Evolutionary conservation across 2,797 vertebrate genomes (phyloP).

Genomic region (Schizothorax lantsangensis): DNA sequence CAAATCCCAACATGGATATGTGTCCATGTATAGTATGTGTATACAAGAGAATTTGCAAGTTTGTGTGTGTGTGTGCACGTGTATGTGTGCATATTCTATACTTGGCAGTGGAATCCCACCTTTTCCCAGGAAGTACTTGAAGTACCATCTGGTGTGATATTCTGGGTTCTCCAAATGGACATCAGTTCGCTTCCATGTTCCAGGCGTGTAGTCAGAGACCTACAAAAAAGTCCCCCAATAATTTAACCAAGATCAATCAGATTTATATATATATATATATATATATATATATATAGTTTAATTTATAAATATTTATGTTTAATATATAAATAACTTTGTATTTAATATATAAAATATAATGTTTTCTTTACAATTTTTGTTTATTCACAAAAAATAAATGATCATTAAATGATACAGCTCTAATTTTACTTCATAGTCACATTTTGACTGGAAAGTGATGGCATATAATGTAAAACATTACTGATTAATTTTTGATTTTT

Average conservation of each 20-base stretch:
- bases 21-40: not conserved
- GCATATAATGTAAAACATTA: not conserved
- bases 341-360: not conserved
- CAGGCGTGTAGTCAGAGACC: constrained; percentile 85
- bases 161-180: constrained; percentile 99
- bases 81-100: not conserved
- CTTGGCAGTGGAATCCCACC: constrained; percentile 76
- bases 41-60: constrained; percentile 1
- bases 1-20: not conserved
- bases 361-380: not conserved
- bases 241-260: not conserved
- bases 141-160: constrained; percentile 99
- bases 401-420: not conserved
- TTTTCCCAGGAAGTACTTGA: constrained; percentile 99
- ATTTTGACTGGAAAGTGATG: not conserved
- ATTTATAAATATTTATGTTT: not conserved
- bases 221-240: constrained; percentile 66
- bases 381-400: not conserved
- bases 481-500: not conserved
- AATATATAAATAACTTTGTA: not conserved
- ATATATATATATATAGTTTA: not conserved
- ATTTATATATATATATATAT: too few relatives aligned
- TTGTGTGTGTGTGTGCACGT: not conserved
- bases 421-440: not conserved
- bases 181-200: constrained; percentile 96